Evolutionary conservation across 1,140 invertebrate genomes (phyloP), one percentile per base, ranked within the genome.

Genomic region (Eubasilissa regina): DNA sequence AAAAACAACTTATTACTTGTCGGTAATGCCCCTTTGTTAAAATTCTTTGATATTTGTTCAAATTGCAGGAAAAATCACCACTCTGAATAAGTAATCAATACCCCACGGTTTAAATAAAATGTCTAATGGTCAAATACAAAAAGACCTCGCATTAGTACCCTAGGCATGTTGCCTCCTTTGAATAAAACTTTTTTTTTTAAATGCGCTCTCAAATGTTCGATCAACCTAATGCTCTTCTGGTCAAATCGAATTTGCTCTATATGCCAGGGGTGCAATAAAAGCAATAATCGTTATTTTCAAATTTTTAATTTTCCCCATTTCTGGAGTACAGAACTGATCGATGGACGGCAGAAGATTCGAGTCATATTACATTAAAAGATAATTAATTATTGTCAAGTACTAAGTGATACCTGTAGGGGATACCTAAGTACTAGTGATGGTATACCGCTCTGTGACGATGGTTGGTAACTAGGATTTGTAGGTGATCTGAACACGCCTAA

Each of bases 11-110:
- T 75, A 81, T 79, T 81, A 73, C 80, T 73, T 81, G 80, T 81
- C 74, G 80, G 80, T 79, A 81, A 81, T 79, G 80, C 80, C 80
- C 80, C 77, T 81, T 81, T 81, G 80, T 81, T 81, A 79, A 72
- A 75, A 60, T 48, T 64, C 80, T 81, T 81, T 81, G 77, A 81
- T 81, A 81, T 81, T 81, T 81, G 80, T 81, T 77, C 77, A 81
- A 81, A 79, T 79, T 75, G 73, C 62, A 81, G 80, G 80, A 81
- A 81, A 81, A 81, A 75, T 81, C 80, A 75, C n/a, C 74, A 60
- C 64, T 79, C 72, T 77, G 64, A 73, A 81, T 79, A 78, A 76
- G 80, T 79, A 81, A 81, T 81, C 80, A 81, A 81, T 81, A 79
- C 80, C 80, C 77, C 72, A 62, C 73, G 75, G 75, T 62, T 72